Conservation (phyloP, 2,113 vertebrate genomes). For the Sylvilagus bachmani region DNA sequence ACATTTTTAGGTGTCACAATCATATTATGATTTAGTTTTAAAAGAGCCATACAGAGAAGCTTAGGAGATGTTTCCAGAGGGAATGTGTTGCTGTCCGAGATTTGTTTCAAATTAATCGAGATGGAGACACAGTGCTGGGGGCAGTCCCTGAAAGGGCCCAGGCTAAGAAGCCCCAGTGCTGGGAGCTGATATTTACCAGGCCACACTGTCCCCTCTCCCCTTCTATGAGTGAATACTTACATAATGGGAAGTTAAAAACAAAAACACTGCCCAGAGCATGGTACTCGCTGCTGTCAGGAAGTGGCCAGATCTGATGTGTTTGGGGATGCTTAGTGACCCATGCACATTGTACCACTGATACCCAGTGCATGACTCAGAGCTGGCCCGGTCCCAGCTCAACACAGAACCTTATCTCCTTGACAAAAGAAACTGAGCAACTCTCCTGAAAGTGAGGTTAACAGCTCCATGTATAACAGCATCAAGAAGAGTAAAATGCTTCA, state of each 20-base stretch:
- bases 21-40: neutral
- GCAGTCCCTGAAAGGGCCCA: too few species aligned
- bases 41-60: neutral
- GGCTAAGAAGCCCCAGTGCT: neutral
- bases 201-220: neutral
- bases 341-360: neutral
- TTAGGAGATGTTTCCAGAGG: neutral
- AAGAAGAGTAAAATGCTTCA: too few species aligned
- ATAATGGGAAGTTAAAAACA: neutral
- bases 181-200: too few species aligned
- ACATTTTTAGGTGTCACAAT: neutral
- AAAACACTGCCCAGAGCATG: neutral
- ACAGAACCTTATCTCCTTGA: neutral
- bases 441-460: neutral
- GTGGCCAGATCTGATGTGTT: too few species aligned
- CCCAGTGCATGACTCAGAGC: neutral
- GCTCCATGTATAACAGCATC: too few species aligned
- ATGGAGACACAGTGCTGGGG: too few species aligned
- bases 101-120: neutral
- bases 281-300: neutral
- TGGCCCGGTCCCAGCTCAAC: neutral
- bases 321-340: too few species aligned
- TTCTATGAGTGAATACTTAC: neutral
- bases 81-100: neutral
- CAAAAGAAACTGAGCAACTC: neutral